Evolutionary conservation across 2,888 invertebrate species (phyloP).

Genomic region (Caenorhabditis sp.): DNA sequence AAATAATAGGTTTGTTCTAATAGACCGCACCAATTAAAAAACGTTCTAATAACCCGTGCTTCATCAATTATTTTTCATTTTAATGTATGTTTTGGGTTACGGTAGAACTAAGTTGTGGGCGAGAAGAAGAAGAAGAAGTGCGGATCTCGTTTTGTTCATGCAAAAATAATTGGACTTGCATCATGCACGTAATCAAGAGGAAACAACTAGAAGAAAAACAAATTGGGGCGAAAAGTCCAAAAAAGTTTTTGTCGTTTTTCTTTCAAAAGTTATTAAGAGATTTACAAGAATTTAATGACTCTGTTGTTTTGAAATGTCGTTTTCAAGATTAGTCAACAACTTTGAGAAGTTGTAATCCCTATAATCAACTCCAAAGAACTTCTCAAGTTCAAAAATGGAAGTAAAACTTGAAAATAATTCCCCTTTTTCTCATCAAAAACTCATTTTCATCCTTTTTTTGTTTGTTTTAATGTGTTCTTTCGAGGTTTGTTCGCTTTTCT

Average conservation of each 20-base stretch:
- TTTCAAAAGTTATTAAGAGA: not conserved
- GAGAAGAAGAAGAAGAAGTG: not conserved
- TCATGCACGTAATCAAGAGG: no score
- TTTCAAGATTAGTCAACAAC: not conserved
- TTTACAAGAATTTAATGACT: not conserved
- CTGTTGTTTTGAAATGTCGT: not conserved
- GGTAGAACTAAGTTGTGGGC: not conserved
- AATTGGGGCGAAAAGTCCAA: not conserved
- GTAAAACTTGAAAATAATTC: no score
- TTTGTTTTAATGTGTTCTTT: no score
- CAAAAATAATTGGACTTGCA: not conserved
- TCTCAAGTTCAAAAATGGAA: no score
- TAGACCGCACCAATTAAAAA: not conserved
- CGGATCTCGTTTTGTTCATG: no score
- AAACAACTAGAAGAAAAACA: no score
- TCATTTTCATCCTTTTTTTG: no score
- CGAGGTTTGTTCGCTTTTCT: no score
- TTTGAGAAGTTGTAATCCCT: not conserved
- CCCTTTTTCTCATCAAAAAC: no score
- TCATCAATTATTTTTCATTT: not conserved
- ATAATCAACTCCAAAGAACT: no score
- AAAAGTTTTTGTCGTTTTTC: not conserved
- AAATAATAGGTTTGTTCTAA: not conserved
- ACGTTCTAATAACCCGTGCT: not conserved
- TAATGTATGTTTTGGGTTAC: not conserved